Evolutionary conservation across 1,140 invertebrate species (phyloP), one percentile per base, ranked within the genome.

Genomic region (Nomia melanderi): DNA sequence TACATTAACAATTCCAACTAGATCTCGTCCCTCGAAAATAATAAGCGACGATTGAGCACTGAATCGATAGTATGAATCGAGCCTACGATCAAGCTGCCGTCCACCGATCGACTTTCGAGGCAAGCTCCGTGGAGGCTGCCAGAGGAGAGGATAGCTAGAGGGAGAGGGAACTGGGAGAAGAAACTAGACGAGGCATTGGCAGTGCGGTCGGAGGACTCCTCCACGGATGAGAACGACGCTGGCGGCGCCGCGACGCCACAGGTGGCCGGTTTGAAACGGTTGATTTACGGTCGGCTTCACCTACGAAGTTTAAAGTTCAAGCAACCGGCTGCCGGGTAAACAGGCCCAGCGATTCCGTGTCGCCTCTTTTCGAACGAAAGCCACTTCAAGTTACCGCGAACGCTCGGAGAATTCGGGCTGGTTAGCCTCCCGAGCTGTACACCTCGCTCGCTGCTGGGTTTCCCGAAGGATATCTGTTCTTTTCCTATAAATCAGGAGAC

Each of bases 201-300:
- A 9, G n/a, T 25, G 59, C 23, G 33, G 50, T 44, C 44, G 47
- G 29, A 63, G 23, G 57, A 65, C 65, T n/a, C 53, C 82, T 66
- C 39, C 23, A 56, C 39, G 29, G n/a, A 25, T 14, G 39, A 50
- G 47, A 9, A 54, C 70, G 64, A 64, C 27, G 33, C 66, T 44
- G 31, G 63, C n/a, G 65, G 50, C 72, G 67, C 31, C 65, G 54
- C 77, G 66, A 81, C 36, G 83, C 88, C 78, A 88, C 88, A 88
- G 87, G 88, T 88, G 86, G 87, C 88, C 78, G 79, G 87, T 88
- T 87, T 84, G 81, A 87, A 87, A 85, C 86, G 85, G 86, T 86
- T 88, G 85, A 88, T 88, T 88, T 88, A 88, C 87, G 81, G 79
- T 83, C 77, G 78, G 85, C 81, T 81, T 87, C 86, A 85, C 84